Evolutionary conservation across 2,888 invertebrate species (phyloP).

Genomic region (Silvanus unidentatus): DNA sequence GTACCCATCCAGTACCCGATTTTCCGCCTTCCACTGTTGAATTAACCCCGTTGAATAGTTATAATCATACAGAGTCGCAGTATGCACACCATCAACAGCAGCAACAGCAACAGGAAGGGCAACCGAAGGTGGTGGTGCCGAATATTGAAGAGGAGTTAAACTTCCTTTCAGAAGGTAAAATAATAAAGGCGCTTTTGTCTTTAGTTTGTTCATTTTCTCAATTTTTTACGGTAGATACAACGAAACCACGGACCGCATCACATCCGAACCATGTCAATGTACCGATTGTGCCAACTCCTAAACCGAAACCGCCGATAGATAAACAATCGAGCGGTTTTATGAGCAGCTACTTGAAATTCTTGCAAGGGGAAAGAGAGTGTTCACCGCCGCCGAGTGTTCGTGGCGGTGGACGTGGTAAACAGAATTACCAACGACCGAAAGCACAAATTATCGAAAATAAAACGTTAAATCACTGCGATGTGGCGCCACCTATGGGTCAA

Average conservation of each 20-base stretch:
- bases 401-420: constrained; percentile 60
- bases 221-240: constrained; percentile 23
- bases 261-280: constrained; percentile 6
- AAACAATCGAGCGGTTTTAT: constrained; percentile 68
- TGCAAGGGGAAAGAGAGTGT: constrained; percentile 75
- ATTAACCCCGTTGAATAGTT: constrained; percentile 56
- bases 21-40: constrained; percentile 59
- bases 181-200: too few relatives aligned
- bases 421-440: constrained; percentile 56
- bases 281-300: constrained; percentile 42
- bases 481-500: constrained; percentile 20
- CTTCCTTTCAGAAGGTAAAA: constrained; percentile 59
- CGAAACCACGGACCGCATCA: constrained; percentile 18
- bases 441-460: neutral
- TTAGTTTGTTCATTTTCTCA: neutral
- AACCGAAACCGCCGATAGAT: constrained; percentile 51
- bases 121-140: constrained; percentile 80
- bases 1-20: constrained; percentile 46
- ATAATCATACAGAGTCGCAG: constrained; percentile 37
- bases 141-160: constrained; percentile 85
- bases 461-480: constrained; percentile 18
- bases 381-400: constrained; percentile 70
- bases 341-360: constrained; percentile 81
- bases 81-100: constrained; percentile 22
- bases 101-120: constrained; percentile 50